Evolutionary conservation across 2,888 invertebrate genomes (phyloP).

Genomic region (Dolichomitus sp.): DNA sequence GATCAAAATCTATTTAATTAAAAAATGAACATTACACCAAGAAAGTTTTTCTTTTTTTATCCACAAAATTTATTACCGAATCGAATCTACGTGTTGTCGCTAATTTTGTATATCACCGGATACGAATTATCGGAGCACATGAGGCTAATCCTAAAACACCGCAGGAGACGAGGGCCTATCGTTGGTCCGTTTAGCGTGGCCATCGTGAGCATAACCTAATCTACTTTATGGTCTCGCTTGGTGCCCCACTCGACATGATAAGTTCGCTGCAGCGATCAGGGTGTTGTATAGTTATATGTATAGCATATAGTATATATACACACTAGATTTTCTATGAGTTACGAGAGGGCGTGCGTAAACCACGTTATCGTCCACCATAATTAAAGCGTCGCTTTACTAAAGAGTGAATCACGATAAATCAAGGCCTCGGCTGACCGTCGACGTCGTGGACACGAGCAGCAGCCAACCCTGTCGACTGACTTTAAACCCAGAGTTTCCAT

Average conservation of each 20-base stretch:
- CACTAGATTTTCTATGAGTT: constrained; percentile 79
- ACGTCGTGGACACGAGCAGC: constrained; percentile 23
- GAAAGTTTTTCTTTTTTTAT: neutral
- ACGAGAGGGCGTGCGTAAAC: constrained; percentile 77
- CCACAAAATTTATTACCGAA: constrained; percentile 10
- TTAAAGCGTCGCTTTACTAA: constrained; percentile 79
- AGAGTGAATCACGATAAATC: constrained; percentile 79
- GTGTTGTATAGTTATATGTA: constrained; percentile 19
- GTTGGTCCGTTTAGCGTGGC: constrained; percentile 71
- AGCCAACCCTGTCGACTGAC: constrained; percentile 39
- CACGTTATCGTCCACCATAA: constrained; percentile 79
- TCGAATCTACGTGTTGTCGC: neutral
- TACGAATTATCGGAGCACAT: constrained; percentile 37
- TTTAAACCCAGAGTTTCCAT: constrained; percentile 43
- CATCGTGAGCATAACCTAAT: constrained; percentile 77
- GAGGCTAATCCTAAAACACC: constrained; percentile 37
- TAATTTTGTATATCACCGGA: constrained; percentile 39
- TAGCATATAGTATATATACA: constrained; percentile 36
- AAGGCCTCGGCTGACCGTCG: constrained; percentile 60
- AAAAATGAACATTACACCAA: no score
- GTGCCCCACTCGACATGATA: constrained; percentile 72
- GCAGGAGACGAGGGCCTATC: constrained; percentile 48
- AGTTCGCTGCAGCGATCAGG: constrained; percentile 66
- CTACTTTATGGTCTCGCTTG: constrained; percentile 75
- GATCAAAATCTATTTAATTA: neutral